Conservation (phyloP, 2,113 vertebrate species). For the Crocuta crocuta region DNA sequence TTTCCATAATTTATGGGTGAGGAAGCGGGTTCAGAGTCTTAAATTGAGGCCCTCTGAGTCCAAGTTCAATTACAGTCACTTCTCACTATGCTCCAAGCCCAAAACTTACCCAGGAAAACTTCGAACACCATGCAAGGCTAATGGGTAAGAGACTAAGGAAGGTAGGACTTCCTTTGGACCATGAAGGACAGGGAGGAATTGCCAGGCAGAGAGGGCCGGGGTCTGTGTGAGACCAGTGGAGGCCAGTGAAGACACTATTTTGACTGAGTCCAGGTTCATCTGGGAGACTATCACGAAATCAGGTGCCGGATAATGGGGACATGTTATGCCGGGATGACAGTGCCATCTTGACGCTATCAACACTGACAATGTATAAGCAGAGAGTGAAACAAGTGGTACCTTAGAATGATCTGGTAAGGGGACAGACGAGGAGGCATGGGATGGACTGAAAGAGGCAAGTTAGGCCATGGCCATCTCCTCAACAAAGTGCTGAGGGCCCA, state of each 20-base stretch:
- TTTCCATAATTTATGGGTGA: slow-evolving; percentile 4
- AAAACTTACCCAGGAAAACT: neutral
- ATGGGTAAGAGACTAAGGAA: neutral
- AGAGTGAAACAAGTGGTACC: neutral
- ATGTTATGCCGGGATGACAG: neutral
- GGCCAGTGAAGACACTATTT: neutral
- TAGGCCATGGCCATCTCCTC: neutral
- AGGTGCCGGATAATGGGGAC: neutral
- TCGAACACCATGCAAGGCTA: neutral
- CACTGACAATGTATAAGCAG: neutral
- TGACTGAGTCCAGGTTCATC: neutral
- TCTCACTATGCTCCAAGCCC: neutral
- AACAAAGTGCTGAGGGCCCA: neutral
- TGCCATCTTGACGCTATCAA: neutral
- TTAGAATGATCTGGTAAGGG: neutral
- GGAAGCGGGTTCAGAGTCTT: neutral
- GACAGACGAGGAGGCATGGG: neutral
- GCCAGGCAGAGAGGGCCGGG: neutral
- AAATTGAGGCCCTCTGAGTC: neutral
- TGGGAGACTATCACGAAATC: neutral
- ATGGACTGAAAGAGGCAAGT: neutral
- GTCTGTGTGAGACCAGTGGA: neutral
- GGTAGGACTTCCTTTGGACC: neutral
- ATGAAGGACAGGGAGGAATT: neutral
- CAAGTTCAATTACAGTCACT: neutral